These are phyloP conservation scores for Micromys minutus DNA, from an alignment of 2,113 vertebrate genomes.

Conservation along the genomic window DNA sequence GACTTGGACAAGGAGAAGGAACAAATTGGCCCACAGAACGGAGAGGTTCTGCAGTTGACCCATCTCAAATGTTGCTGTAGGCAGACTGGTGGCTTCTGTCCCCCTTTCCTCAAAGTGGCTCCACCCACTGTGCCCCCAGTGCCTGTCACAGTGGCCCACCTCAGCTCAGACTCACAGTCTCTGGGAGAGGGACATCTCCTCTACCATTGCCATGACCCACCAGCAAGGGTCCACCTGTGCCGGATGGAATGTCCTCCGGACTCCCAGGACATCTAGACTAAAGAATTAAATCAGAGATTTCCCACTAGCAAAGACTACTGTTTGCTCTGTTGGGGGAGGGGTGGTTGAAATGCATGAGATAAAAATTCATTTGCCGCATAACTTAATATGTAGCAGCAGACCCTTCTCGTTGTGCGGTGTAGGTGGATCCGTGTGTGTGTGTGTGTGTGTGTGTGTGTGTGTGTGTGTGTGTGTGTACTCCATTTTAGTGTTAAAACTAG, in stretches of 20 bases:
- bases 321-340: neutral
- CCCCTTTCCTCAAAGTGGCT: neutral
- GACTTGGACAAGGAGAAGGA: neutral
- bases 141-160: neutral
- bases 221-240: no score
- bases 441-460: no score
- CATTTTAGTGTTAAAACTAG: neutral
- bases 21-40: neutral
- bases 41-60: neutral
- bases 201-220: neutral
- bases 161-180: neutral
- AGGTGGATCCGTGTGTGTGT: neutral
- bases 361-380: neutral
- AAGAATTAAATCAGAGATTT: neutral
- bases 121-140: neutral
- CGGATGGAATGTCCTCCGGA: rapidly evolving
- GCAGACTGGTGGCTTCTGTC: neutral
- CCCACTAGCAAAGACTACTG: neutral
- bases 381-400: neutral
- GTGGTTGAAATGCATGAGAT: neutral
- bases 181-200: neutral
- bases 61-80: neutral
- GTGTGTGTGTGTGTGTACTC: no score
- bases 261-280: neutral
- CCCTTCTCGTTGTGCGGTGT: neutral